These are phyloP conservation scores for Podotricha telesiphe DNA, from an alignment of 2,888 invertebrate species.

Conservation along the genomic window DNA sequence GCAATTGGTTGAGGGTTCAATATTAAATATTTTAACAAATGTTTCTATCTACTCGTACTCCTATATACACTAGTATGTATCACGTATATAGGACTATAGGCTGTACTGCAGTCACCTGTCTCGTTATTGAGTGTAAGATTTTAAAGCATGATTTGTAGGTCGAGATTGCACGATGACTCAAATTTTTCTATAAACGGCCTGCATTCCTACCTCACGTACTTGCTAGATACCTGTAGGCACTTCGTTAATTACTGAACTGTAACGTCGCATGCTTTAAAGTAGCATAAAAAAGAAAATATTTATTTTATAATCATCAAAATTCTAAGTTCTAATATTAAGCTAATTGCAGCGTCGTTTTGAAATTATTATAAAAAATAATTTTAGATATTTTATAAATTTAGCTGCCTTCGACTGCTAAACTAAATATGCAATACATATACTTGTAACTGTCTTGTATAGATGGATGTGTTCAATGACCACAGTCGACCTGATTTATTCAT, in stretches of 20 bases:
- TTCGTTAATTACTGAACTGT: slow-evolving; percentile 5
- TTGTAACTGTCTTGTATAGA: too few species aligned
- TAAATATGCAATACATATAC: too few species aligned
- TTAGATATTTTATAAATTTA: background rate
- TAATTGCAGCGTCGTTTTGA: background rate
- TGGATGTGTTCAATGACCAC: too few species aligned
- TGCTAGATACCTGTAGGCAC: slow-evolving; percentile 6
- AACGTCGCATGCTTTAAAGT: background rate
- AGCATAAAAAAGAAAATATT: slow-evolving; percentile 1
- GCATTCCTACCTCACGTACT: slow-evolving; percentile 25
- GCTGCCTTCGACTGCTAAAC: background rate
- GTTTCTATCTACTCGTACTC: background rate
- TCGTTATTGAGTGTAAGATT: slow-evolving; percentile 21
- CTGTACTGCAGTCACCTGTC: background rate
- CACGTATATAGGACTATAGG: background rate
- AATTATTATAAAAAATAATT: slow-evolving; percentile 2
- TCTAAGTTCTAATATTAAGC: background rate
- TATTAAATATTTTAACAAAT: too few species aligned
- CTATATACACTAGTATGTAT: background rate
- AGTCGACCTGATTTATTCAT: too few species aligned
- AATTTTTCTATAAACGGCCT: slow-evolving; percentile 28
- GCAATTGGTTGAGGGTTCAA: too few species aligned
- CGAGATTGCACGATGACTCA: slow-evolving; percentile 39
- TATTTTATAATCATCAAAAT: slow-evolving; percentile 5
- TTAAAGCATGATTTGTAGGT: slow-evolving; percentile 37